phyloP scores from a whole-genome alignment of 2,888 invertebrate species.

The Drosophila diplacantha region DNA sequence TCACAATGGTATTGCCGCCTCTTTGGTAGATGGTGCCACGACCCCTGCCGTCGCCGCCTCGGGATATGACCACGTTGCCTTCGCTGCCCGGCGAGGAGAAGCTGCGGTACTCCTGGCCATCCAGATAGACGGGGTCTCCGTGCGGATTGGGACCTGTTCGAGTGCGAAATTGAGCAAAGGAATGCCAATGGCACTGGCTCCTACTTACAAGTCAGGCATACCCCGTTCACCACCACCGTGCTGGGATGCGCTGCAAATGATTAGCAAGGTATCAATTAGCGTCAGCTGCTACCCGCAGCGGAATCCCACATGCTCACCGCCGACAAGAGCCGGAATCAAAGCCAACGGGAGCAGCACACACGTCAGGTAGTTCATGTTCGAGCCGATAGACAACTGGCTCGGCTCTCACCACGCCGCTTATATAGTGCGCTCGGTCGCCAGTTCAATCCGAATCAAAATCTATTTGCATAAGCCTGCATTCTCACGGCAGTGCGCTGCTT shows the following conservation, averaged over 20 bases:
- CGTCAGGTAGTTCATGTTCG: conserved; percentile 58
- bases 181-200: background rate
- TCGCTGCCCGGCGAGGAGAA: conserved; percentile 40
- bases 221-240: conserved; percentile 60
- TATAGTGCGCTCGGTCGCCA: conserved; percentile 32
- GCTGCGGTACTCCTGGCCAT: conserved; percentile 60
- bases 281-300: conserved; percentile 12
- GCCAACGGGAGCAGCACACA: conserved; percentile 47
- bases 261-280: conserved; percentile 28
- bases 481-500: conserved; percentile 15
- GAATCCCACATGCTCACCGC: conserved; percentile 42
- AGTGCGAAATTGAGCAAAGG: background rate
- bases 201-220: conserved; percentile 59
- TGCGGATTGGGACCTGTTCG: conserved; percentile 52
- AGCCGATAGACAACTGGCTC: conserved; percentile 11
- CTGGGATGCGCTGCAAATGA: conserved; percentile 51
- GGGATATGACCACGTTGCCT: conserved; percentile 43
- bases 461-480: conserved; percentile 51
- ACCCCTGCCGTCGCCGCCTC: conserved; percentile 33
- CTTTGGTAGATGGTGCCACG: conserved; percentile 38
- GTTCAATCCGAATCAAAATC: conserved; percentile 34
- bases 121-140: conserved; percentile 49
- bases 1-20: conserved; percentile 50
- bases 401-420: conserved; percentile 37
- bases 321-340: conserved; percentile 50